phyloP scores from a whole-genome alignment of 2,113 vertebrate genomes.

The Willisornis vidua region DNA sequence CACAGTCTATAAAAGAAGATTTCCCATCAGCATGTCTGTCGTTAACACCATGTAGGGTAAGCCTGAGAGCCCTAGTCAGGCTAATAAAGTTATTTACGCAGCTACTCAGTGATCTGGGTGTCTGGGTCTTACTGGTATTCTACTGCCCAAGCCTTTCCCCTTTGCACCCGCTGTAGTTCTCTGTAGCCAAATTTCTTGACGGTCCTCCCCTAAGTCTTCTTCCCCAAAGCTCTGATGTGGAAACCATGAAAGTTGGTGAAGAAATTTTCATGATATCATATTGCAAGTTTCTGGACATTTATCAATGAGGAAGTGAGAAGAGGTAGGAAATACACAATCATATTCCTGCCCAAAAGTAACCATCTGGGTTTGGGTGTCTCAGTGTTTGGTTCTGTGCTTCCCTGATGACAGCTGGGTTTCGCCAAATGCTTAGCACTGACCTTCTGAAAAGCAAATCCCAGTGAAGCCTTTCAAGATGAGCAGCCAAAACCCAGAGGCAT shows the following conservation, averaged over 20 bases:
- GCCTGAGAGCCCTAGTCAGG: not conserved
- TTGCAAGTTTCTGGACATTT: not conserved
- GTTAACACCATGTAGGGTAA: not conserved
- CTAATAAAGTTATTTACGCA: not conserved
- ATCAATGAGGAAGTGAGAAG: not conserved
- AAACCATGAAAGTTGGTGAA: not conserved
- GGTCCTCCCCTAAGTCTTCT: not conserved
- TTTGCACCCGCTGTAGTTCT: not conserved
- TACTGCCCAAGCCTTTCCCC: not conserved
- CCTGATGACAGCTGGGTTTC: not conserved
- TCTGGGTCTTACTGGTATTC: rapidly evolving
- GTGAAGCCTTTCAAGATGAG: not conserved
- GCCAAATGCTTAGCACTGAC: not conserved
- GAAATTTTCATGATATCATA: not conserved
- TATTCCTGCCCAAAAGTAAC: not conserved
- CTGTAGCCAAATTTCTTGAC: not conserved
- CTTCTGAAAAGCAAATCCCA: not conserved
- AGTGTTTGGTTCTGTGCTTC: not conserved
- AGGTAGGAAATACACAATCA: not conserved
- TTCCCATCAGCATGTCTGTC: not conserved
- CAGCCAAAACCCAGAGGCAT: not conserved
- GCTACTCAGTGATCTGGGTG: not conserved
- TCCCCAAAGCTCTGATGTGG: not conserved
- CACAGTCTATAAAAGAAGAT: rapidly evolving
- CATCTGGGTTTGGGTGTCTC: not conserved